These are phyloP conservation scores for Antitype chi DNA, from an alignment of 2,888 invertebrate species.

Conservation along the genomic window DNA sequence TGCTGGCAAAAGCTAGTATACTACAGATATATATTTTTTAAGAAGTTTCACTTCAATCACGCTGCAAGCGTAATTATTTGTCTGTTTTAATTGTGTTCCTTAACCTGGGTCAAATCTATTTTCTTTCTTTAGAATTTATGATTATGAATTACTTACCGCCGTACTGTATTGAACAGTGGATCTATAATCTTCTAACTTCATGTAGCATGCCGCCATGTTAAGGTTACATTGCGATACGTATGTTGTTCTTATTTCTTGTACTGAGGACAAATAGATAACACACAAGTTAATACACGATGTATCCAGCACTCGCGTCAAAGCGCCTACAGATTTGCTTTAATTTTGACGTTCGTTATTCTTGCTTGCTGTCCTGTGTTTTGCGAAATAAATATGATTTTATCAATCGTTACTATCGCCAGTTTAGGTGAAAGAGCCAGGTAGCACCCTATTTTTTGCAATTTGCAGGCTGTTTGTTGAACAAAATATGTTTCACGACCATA, in stretches of 20 bases:
- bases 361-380: not conserved
- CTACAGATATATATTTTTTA: not conserved
- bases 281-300: not conserved
- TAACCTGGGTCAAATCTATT: not conserved
- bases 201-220: slow-evolving; percentile 94
- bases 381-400: not conserved
- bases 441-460: too few relatives aligned
- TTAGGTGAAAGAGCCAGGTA: too few relatives aligned
- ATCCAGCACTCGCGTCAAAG: not conserved
- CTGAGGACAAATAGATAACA: slow-evolving; percentile 66
- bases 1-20: too few relatives aligned
- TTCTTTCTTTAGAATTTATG: not conserved
- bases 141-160: slow-evolving; percentile 88
- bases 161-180: slow-evolving; percentile 92
- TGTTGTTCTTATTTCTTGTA: slow-evolving; percentile 69
- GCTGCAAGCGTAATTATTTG: not conserved
- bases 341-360: not conserved
- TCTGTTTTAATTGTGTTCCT: not conserved
- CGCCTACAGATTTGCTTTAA: too few relatives aligned
- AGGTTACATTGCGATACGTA: slow-evolving; percentile 90
- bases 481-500: too few relatives aligned
- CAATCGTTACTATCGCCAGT: not conserved
- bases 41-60: too few relatives aligned
- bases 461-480: too few relatives aligned
- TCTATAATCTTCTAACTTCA: slow-evolving; percentile 91